Evolutionary conservation across 2,113 vertebrate species (phyloP), one percentile per base, ranked within the genome.

Genomic region (Platichthys flesus): DNA sequence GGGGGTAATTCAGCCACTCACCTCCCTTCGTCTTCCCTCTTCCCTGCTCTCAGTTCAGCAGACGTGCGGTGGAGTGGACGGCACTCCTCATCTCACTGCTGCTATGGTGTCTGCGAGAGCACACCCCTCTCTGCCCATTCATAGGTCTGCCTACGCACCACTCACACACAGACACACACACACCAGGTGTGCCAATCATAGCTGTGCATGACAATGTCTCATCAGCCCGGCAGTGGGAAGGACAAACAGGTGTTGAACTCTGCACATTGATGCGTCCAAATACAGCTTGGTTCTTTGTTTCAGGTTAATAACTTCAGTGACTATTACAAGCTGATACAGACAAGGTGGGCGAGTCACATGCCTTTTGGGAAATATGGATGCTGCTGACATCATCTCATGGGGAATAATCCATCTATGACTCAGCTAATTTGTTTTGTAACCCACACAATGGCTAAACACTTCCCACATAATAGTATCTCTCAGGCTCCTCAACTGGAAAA

Each of bases 71-170:
- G 70, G 74, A 78, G 82, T 90, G 82, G 84, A 86, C 77, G 82
- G 69, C 88, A 79, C 85, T 91, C 87, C 72, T 89, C 81, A 84
- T 90, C 87, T 87, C 90, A 84, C 80, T 89, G 88, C 85, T 85
- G 88, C 79, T 79, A 78, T 76, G 81, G 61, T 84, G 85, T 84
- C 86, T 85, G 83, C 2, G 72, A 85, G 82, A 89, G 85, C 77
- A 89, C 90, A 87, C 84, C 83, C 89, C 82, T 87, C 69, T 79
- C 78, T 78, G 78, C 81, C 85, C 93, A 93, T 93, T 94, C 93
- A 93, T 78, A 91, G 90, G 90, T 79, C 85, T 21, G 64, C 89
- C 80, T 35, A 91, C 77, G 61, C 86, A 74, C 54, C 71, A 79
- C 76, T 82, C 82, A 70, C 62, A 49, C 65, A 55, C 23, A 16